Percentiles rank a stretch among this genome's conserved stretches.
Conservation (phyloP, 2,888 invertebrate genomes). For the Chaetogeoica ovagalla region DNA sequence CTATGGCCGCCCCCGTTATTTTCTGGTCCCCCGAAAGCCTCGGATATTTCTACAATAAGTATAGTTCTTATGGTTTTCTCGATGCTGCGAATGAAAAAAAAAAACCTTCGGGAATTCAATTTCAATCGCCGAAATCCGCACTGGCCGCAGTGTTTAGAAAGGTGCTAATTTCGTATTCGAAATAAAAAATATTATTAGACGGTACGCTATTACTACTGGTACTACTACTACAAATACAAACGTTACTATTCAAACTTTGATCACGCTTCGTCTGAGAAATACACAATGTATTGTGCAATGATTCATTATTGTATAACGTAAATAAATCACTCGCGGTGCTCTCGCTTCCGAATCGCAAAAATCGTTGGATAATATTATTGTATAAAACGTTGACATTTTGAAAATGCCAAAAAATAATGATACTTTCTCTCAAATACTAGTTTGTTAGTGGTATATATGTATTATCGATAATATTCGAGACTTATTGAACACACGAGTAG, state of each 20-base stretch:
- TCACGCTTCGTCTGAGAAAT: constrained; percentile 38
- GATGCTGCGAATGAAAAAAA: not conserved
- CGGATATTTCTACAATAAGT: not conserved
- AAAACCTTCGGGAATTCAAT: constrained; percentile 40
- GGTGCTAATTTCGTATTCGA: constrained; percentile 24
- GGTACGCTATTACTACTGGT: not conserved
- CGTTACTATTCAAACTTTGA: constrained; percentile 12
- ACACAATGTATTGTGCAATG: constrained; percentile 15
- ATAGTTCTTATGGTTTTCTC: constrained; percentile 14
- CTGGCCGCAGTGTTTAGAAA: constrained; percentile 28
- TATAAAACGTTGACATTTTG: constrained; percentile 48
- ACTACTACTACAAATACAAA: constrained; percentile 10
- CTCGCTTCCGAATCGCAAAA: constrained; percentile 16
- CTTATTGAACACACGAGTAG: too few relatives aligned
- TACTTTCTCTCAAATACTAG: constrained; percentile 45
- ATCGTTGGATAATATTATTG: constrained; percentile 15
- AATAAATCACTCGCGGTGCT: constrained; percentile 43
- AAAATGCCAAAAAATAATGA: constrained; percentile 13
- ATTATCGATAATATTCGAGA: constrained; percentile 11
- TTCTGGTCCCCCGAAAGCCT: constrained; percentile 30
- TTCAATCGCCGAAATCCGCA: not conserved
- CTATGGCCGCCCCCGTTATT: constrained; percentile 43
- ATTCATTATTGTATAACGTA: constrained; percentile 5
- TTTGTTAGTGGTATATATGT: not conserved
- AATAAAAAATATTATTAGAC: not conserved